Evolutionary conservation across 1,140 invertebrate genomes (phyloP).

Genomic region (Apocrypta bakeri): DNA sequence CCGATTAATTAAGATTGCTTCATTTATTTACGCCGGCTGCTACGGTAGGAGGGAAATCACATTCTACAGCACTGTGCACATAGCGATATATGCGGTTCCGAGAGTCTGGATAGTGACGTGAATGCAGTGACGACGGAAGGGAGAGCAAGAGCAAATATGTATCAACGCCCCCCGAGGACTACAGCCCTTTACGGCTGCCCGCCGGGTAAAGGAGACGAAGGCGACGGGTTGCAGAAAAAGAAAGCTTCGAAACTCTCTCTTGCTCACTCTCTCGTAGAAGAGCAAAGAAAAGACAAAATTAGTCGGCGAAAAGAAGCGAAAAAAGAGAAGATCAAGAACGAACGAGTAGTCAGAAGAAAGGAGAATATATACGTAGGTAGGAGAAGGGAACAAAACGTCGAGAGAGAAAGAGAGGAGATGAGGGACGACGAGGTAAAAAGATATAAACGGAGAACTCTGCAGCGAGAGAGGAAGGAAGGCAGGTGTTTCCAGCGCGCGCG

Average conservation of each 20-base stretch:
- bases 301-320: slow-evolving; percentile 32
- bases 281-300: slow-evolving; percentile 52
- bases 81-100: neutral
- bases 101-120: neutral
- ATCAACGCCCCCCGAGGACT: slow-evolving; percentile 54
- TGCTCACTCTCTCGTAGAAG: neutral
- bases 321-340: slow-evolving; percentile 29
- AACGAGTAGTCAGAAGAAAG: slow-evolving; percentile 37
- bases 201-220: slow-evolving; percentile 29
- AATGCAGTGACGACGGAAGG: neutral
- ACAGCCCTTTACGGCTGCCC: slow-evolving; percentile 48
- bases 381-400: slow-evolving; percentile 27
- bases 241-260: neutral
- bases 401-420: slow-evolving; percentile 29
- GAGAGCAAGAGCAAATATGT: slow-evolving; percentile 54
- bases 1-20: slow-evolving; percentile 51
- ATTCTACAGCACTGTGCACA: neutral
- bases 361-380: neutral
- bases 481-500: slow-evolving; percentile 62
- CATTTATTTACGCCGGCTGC: neutral
- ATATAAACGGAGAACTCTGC: slow-evolving; percentile 53
- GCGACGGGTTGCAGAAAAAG: slow-evolving; percentile 10
- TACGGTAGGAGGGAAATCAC: neutral
- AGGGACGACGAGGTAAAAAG: slow-evolving; percentile 54
- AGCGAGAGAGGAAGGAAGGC: slow-evolving; percentile 57